Percentiles rank a stretch among this genome's conserved stretches.
Conservation (phyloP, 2,797 vertebrate genomes). For the Danio choprae region DNA sequence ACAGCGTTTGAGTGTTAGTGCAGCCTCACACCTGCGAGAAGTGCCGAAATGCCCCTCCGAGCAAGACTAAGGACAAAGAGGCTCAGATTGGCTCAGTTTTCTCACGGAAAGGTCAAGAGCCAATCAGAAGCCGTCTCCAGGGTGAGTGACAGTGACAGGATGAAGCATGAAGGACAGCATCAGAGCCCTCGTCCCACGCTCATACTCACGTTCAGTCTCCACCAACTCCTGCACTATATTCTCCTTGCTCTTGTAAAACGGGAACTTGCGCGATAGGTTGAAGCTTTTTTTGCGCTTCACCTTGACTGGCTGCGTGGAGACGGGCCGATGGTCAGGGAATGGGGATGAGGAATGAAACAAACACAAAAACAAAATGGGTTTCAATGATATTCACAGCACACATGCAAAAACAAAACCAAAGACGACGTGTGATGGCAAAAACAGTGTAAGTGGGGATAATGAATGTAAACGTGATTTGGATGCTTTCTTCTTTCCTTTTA, state of each 20-base stretch:
- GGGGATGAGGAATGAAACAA: constrained; percentile 71
- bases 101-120: constrained; percentile 32
- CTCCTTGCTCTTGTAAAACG: constrained; percentile 99
- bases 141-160: constrained; percentile 64
- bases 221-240: constrained; percentile 97
- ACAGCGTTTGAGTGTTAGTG: constrained; percentile 62
- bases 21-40: constrained; percentile 62
- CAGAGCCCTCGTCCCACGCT: constrained; percentile 63
- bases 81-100: constrained; percentile 48
- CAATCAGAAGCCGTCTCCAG: constrained; percentile 41
- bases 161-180: constrained; percentile 71
- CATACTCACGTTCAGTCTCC: constrained; percentile 98
- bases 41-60: constrained; percentile 69
- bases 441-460: constrained; percentile 70
- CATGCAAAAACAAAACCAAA: constrained; percentile 75
- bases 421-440: constrained; percentile 63
- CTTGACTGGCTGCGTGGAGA: constrained; percentile 94
- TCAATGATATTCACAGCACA: constrained; percentile 75
- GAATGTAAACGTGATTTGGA: constrained; percentile 57
- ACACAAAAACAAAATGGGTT: constrained; percentile 81
- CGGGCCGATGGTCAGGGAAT: constrained; percentile 80
- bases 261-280: constrained; percentile 99
- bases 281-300: constrained; percentile 99
- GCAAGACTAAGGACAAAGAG: constrained; percentile 68
- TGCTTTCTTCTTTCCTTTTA: constrained; percentile 5